phyloP scores from a whole-genome alignment of 2,113 vertebrate species.

The Gavia stellata region DNA sequence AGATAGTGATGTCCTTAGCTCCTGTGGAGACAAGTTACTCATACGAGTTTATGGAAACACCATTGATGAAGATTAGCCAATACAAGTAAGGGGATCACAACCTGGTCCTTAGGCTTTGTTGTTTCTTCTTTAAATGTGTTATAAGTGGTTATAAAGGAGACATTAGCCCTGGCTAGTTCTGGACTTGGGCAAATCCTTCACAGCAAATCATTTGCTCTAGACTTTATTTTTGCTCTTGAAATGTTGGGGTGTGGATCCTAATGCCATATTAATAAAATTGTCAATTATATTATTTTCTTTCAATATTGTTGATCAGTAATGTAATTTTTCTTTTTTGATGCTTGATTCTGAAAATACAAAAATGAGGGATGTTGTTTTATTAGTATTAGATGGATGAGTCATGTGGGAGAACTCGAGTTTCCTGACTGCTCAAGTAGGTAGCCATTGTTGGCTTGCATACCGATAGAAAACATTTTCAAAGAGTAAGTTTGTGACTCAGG shows the following conservation, averaged over 20 bases:
- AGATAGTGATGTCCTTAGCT: neutral
- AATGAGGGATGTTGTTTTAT: neutral
- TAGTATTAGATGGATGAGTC: neutral
- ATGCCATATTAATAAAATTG: neutral
- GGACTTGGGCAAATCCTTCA: neutral
- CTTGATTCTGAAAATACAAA: neutral
- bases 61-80: neutral
- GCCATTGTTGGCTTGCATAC: neutral
- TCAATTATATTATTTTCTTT: neutral
- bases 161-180: neutral
- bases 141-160: no score
- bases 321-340: neutral
- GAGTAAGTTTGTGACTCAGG: neutral
- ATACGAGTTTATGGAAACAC: neutral
- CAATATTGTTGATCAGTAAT: neutral
- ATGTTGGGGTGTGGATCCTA: neutral
- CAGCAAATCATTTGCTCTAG: neutral
- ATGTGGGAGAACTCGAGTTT: neutral
- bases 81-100: neutral
- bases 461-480: neutral
- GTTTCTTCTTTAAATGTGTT: neutral
- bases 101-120: neutral
- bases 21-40: neutral
- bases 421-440: neutral
- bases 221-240: neutral